Base-by-base conservation (phyloP, 92 coral and sea anemone species). In the Palythoa grandis region DNA sequence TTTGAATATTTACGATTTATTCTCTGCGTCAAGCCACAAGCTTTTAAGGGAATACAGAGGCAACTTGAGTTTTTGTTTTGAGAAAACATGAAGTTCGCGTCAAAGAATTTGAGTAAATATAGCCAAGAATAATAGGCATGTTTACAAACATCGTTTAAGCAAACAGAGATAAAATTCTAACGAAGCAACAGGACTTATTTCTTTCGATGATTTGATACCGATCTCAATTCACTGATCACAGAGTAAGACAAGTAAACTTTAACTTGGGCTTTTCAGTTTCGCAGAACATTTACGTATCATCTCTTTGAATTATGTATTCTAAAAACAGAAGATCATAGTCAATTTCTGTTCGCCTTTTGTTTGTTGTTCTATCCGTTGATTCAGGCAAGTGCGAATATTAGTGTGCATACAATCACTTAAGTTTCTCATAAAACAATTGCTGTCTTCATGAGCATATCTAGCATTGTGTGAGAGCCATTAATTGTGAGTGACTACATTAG, bases 141-240 rank as follows among this genome's bases (percentile, higher is more conserved):
- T 80, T 80, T 80, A 80, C 85, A 80, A 80, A 80, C 75, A 80
- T 80, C 60, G 47, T 80, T 47, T 80, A 66, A 67, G 61, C 74
- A 43, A 48, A 80, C 75, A 39, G 74, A 67, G 85, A 80, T 66
- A 80, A 66, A 60, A 50, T 80, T 66, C 57, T 80, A 66, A 73
- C 60, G 61, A 52, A 66, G 84, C 84, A 63, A 79, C n/a, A 29
- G 43, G 70, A 17, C 14, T 60, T 58, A 57, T 76, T 74, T 74
- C 61, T 5, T 25, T 54, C 69, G 71, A 60, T 61, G 53, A 37
- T 39, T 60, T 78, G 54, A 79, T 65, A 29, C 19, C 16, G 29
- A 63, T 63, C 48, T 22, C 43, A 69, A 69, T 16, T 69, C 22
- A 43, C 14, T 12, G 70, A 78, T 76, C 14, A 1, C 11, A 11